phyloP scores from a whole-genome alignment of 2,888 invertebrate genomes.

The Cephonodes hylas region DNA sequence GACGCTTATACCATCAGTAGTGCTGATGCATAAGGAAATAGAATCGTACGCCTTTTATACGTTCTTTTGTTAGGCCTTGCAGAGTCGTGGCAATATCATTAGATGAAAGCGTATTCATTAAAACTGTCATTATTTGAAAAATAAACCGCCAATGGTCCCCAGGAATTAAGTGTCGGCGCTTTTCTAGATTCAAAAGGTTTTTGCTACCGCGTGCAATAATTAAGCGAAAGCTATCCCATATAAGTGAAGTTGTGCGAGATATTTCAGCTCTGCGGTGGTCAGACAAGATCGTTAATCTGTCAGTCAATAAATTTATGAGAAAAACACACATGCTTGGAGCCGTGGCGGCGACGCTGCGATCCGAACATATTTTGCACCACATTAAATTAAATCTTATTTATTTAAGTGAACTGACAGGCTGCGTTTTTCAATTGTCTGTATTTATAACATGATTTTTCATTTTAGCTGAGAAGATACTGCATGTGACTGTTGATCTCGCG shows the following conservation, averaged over 20 bases:
- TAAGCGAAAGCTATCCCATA: constrained; percentile 1
- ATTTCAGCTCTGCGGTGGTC: neutral
- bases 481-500: no score
- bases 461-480: no score
- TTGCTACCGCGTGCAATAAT: neutral
- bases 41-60: no score
- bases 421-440: no score
- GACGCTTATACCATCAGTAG: no score
- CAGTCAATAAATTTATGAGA: constrained; percentile 8
- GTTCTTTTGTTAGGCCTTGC: no score
- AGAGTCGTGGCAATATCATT: no score
- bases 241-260: neutral
- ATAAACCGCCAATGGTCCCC: neutral
- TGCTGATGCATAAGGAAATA: no score
- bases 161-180: neutral
- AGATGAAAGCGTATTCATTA: neutral
- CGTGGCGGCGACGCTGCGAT: no score
- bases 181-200: neutral
- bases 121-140: neutral
- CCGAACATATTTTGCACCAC: neutral
- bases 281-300: constrained; percentile 6
- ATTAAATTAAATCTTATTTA: neutral
- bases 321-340: no score
- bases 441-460: no score
- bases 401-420: neutral